phyloP scores from a whole-genome alignment of 1,140 invertebrate genomes.

The Ceratina calcarata region DNA sequence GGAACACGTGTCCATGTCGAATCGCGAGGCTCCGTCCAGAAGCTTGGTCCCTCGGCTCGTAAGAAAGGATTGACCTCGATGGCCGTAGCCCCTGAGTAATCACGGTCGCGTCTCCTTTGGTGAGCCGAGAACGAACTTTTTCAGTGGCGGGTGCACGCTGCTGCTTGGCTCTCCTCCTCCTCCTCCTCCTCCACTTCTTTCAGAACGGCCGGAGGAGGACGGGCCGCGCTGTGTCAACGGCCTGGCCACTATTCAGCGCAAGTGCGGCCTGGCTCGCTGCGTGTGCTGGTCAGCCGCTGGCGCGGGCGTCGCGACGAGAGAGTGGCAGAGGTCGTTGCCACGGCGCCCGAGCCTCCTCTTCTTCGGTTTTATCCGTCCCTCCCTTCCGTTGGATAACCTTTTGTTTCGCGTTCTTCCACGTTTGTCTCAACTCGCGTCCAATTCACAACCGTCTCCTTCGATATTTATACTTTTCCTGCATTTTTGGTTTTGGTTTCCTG shows the following conservation, averaged over 20 bases:
- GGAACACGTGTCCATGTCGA: constrained; percentile 16
- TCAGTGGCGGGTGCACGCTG: constrained; percentile 27
- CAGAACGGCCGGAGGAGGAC: neutral
- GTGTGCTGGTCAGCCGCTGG: constrained; percentile 54
- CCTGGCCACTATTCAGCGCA: constrained; percentile 75
- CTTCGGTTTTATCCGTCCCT: neutral
- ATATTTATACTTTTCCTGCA: too few relatives aligned
- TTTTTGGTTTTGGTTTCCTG: too few relatives aligned
- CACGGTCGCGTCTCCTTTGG: constrained; percentile 32
- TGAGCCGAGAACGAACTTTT: constrained; percentile 32
- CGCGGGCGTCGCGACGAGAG: constrained; percentile 63
- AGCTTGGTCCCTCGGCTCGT: neutral
- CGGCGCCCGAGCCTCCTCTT: constrained; percentile 60
- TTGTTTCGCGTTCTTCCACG: neutral
- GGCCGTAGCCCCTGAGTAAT: constrained; percentile 26
- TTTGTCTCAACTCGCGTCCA: too few relatives aligned
- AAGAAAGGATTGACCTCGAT: constrained; percentile 46
- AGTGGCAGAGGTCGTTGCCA: constrained; percentile 68
- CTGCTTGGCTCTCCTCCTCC: neutral
- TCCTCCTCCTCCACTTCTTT: neutral
- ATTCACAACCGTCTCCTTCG: too few relatives aligned
- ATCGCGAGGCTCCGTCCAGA: constrained; percentile 14
- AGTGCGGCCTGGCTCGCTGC: constrained; percentile 51
- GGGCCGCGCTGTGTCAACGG: constrained; percentile 68
- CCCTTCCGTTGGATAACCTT: neutral